These are phyloP conservation scores for Drosophila borborema DNA, from an alignment of 2,888 invertebrate genomes.

Conservation along the genomic window DNA sequence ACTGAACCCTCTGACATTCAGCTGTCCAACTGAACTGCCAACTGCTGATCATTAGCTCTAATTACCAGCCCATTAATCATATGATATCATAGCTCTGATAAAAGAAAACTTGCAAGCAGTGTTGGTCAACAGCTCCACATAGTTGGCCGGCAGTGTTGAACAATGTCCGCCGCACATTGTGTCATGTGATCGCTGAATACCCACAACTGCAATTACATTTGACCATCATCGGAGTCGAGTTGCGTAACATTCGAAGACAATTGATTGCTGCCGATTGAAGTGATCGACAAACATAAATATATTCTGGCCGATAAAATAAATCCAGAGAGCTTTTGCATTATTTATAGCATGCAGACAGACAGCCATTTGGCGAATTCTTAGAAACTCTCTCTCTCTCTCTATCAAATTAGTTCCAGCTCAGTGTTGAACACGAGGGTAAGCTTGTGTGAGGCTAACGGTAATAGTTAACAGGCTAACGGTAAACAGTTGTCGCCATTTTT, in stretches of 20 bases:
- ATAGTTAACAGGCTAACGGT: slow-evolving; percentile 30
- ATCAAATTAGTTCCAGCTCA: neutral
- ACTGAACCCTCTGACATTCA: slow-evolving; percentile 28
- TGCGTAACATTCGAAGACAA: slow-evolving; percentile 26
- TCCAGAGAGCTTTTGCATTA: neutral
- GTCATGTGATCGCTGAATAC: slow-evolving; percentile 45
- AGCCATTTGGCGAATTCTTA: neutral
- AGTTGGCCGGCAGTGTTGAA: neutral
- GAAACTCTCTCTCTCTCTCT: slow-evolving; percentile 4
- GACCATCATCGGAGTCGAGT: slow-evolving; percentile 2
- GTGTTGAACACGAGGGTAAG: slow-evolving; percentile 27
- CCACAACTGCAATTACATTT: slow-evolving; percentile 34
- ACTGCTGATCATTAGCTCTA: slow-evolving; percentile 25
- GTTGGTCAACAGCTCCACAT: slow-evolving; percentile 11
- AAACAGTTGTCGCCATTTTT: slow-evolving; percentile 36
- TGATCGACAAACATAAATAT: slow-evolving; percentile 14
- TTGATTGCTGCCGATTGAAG: slow-evolving; percentile 30
- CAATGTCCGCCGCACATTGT: neutral
- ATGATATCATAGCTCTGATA: slow-evolving; percentile 53
- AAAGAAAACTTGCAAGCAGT: slow-evolving; percentile 7
- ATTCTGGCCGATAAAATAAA: neutral
- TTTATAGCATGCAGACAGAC: neutral
- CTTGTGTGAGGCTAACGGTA: slow-evolving; percentile 30
- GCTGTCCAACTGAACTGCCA: neutral
- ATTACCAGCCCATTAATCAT: slow-evolving; percentile 57